Evolutionary conservation across 1,140 invertebrate species (phyloP).

Genomic region (Chymomyza costata): DNA sequence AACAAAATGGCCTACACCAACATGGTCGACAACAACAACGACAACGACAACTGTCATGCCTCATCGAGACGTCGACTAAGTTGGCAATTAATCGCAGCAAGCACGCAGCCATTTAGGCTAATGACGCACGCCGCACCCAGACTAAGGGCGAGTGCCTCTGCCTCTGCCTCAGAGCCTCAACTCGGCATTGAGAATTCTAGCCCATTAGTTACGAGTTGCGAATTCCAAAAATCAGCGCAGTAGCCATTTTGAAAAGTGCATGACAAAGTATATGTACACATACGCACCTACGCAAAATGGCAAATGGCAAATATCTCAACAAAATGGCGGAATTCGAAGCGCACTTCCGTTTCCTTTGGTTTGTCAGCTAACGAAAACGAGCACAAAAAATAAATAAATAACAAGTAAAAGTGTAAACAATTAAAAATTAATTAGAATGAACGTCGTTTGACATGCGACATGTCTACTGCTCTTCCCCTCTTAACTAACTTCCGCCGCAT

Average conservation of each 20-base stretch:
- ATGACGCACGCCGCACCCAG: too few species aligned
- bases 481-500: constrained; percentile 10
- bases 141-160: too few species aligned
- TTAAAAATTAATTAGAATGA: constrained; percentile 71
- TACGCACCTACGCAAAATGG: too few species aligned
- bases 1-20: constrained; percentile 16
- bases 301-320: too few species aligned
- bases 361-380: constrained; percentile 30
- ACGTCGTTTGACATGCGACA: constrained; percentile 51
- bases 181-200: too few species aligned
- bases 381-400: not conserved
- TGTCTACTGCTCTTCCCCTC: constrained; percentile 33
- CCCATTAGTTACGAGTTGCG: too few species aligned
- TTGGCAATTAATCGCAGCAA: too few species aligned
- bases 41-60: not conserved
- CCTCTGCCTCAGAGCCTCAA: too few species aligned
- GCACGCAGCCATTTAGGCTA: too few species aligned
- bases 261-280: not conserved
- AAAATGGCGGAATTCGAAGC: too few species aligned
- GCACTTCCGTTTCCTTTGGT: constrained; percentile 51
- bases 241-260: not conserved
- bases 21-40: constrained; percentile 4
- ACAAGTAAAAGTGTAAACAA: constrained; percentile 55
- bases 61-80: not conserved
- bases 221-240: not conserved